Evolutionary conservation across 2,888 invertebrate genomes (phyloP).

Genomic region (Hypena proboscidalis): DNA sequence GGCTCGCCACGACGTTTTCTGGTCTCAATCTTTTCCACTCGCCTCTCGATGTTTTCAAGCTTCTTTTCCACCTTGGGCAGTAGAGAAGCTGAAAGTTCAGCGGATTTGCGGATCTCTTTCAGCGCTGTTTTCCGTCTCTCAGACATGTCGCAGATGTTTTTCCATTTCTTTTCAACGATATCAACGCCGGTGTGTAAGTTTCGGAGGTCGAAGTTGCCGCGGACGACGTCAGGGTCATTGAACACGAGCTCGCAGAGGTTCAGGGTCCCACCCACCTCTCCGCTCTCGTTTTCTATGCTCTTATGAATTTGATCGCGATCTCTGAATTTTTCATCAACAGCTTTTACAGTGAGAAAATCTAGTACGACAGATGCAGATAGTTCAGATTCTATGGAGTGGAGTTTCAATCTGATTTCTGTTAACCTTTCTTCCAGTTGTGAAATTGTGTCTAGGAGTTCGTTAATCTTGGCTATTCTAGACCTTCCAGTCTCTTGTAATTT

Average conservation of each 20-base stretch:
- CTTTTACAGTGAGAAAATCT: slow-evolving; percentile 87
- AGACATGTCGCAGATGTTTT: slow-evolving; percentile 89
- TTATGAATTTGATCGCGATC: slow-evolving; percentile 91
- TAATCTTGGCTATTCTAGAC: slow-evolving; percentile 89
- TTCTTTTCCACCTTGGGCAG: slow-evolving; percentile 87
- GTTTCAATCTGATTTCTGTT: slow-evolving; percentile 89
- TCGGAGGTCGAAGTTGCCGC: slow-evolving; percentile 89
- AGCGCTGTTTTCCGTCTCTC: slow-evolving; percentile 85
- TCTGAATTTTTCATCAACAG: slow-evolving; percentile 88
- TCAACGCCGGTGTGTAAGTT: slow-evolving; percentile 88
- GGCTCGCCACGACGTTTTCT: slow-evolving; percentile 73
- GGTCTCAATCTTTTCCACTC: slow-evolving; percentile 81
- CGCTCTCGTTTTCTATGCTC: slow-evolving; percentile 91
- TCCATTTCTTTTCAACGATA: slow-evolving; percentile 92
- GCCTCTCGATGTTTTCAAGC: slow-evolving; percentile 85
- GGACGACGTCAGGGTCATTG: slow-evolving; percentile 90
- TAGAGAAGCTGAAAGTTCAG: slow-evolving; percentile 87
- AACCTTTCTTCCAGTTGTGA: slow-evolving; percentile 89
- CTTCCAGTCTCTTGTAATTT: slow-evolving; percentile 87
- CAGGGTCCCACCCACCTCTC: slow-evolving; percentile 91
- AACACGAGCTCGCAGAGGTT: slow-evolving; percentile 92
- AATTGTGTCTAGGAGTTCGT: slow-evolving; percentile 89
- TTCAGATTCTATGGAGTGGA: slow-evolving; percentile 89
- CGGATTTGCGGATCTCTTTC: slow-evolving; percentile 84
- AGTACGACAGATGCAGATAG: slow-evolving; percentile 88